These are phyloP conservation scores for Holocentrus rufus DNA, from an alignment of 2,797 vertebrate species.

Conservation along the genomic window DNA sequence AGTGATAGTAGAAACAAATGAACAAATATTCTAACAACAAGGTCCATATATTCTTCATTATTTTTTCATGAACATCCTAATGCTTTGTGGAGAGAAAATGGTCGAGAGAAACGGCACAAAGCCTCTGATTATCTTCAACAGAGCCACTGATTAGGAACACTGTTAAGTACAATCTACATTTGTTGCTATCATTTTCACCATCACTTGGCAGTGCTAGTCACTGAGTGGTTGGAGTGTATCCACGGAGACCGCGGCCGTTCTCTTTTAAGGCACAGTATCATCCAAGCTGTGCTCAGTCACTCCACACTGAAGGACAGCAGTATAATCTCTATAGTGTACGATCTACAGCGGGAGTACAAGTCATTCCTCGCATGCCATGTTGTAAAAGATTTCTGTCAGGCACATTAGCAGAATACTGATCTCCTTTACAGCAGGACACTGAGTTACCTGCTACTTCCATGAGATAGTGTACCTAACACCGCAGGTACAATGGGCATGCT, in stretches of 20 bases:
- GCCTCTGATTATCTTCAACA: background rate
- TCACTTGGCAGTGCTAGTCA: background rate
- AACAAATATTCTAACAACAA: background rate
- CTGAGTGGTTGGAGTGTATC: background rate
- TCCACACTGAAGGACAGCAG: background rate
- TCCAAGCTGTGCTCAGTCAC: background rate
- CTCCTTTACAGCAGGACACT: background rate
- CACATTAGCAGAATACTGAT: background rate
- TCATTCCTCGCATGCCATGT: background rate
- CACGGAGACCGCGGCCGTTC: background rate
- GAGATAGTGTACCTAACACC: background rate
- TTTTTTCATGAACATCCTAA: background rate
- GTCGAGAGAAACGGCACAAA: background rate
- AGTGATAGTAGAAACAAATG: background rate
- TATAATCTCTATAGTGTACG: constrained; percentile 5
- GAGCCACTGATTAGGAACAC: background rate
- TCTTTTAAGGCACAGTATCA: background rate
- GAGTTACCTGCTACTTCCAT: constrained; percentile 25
- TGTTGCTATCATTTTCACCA: background rate
- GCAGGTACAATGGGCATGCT: constrained; percentile 14
- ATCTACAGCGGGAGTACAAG: background rate
- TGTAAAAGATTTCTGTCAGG: background rate
- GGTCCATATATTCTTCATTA: background rate
- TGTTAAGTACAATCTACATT: background rate
- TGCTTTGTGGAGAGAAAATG: background rate